phyloP scores from a whole-genome alignment of 1,140 invertebrate genomes.

The Stenopsyche tienmushanensis region DNA sequence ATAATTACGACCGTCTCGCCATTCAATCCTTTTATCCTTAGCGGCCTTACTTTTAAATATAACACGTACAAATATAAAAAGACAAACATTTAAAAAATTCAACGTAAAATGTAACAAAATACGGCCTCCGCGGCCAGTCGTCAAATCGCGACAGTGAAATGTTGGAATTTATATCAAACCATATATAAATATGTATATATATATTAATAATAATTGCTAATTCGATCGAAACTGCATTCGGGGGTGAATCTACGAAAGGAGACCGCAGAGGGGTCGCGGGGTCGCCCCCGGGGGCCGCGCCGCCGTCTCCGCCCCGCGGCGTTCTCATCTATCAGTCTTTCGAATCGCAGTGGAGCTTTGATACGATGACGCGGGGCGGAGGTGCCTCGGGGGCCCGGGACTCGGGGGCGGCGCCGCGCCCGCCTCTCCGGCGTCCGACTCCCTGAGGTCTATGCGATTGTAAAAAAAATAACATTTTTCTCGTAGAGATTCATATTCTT shows the following conservation, averaged over 20 bases:
- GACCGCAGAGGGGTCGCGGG: not conserved
- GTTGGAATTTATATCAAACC: too few relatives aligned
- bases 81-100: conserved; percentile 28
- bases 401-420: too few relatives aligned
- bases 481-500: conserved; percentile 30
- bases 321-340: conserved; percentile 33
- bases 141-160: too few relatives aligned
- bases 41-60: not conserved
- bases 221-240: not conserved
- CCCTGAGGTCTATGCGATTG: not conserved
- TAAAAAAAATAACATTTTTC: conserved; percentile 33
- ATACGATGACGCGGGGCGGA: conserved; percentile 36
- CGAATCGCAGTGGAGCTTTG: conserved; percentile 41
- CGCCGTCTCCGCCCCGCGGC: too few relatives aligned
- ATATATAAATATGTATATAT: too few relatives aligned
- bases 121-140: conserved; percentile 10
- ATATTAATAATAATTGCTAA: too few relatives aligned
- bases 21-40: not conserved
- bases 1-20: conserved; percentile 24
- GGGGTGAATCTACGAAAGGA: not conserved
- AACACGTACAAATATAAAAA: conserved; percentile 32
- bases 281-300: too few relatives aligned
- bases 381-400: too few relatives aligned
- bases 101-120: conserved; percentile 38
- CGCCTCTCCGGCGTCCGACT: too few relatives aligned